Evolutionary conservation across 2,888 invertebrate genomes (phyloP).

Genomic region (Ptychoptera contaminata): DNA sequence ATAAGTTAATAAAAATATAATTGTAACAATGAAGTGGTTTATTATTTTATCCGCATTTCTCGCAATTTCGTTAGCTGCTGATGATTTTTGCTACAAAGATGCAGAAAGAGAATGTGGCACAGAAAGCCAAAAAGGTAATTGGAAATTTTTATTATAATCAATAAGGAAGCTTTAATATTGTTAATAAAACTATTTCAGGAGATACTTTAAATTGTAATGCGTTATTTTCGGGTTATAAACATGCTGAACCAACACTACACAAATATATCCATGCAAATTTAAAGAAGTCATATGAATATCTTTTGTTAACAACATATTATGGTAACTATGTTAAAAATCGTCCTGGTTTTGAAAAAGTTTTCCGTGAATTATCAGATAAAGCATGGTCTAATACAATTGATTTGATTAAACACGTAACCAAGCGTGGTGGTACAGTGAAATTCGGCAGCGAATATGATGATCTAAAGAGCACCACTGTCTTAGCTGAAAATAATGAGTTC

Average conservation of each 20-base stretch:
- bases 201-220: slow-evolving; percentile 9
- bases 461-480: slow-evolving; percentile 10
- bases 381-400: slow-evolving; percentile 59
- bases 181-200: not conserved
- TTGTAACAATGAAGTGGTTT: slow-evolving; percentile 41
- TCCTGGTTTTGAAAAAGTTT: slow-evolving; percentile 58
- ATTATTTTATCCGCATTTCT: slow-evolving; percentile 33
- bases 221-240: slow-evolving; percentile 16
- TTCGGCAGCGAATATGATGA: slow-evolving; percentile 23
- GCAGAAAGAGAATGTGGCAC: slow-evolving; percentile 40
- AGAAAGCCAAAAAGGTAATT: slow-evolving; percentile 18
- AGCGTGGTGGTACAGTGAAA: slow-evolving; percentile 49
- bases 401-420: slow-evolving; percentile 59
- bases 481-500: slow-evolving; percentile 38
- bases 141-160: too few species aligned
- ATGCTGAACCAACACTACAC: slow-evolving; percentile 19
- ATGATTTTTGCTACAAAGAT: slow-evolving; percentile 47
- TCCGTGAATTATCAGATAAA: slow-evolving; percentile 54
- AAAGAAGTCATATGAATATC: slow-evolving; percentile 56
- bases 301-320: slow-evolving; percentile 59
- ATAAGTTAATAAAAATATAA: not conserved
- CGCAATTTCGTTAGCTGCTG: slow-evolving; percentile 33
- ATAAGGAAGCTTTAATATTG: too few species aligned
- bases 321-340: slow-evolving; percentile 62
- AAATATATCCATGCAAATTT: slow-evolving; percentile 42